Evolutionary conservation across 2,113 vertebrate species (phyloP), one percentile per base, ranked within the genome.

Genomic region (Copsychus sechellarum): DNA sequence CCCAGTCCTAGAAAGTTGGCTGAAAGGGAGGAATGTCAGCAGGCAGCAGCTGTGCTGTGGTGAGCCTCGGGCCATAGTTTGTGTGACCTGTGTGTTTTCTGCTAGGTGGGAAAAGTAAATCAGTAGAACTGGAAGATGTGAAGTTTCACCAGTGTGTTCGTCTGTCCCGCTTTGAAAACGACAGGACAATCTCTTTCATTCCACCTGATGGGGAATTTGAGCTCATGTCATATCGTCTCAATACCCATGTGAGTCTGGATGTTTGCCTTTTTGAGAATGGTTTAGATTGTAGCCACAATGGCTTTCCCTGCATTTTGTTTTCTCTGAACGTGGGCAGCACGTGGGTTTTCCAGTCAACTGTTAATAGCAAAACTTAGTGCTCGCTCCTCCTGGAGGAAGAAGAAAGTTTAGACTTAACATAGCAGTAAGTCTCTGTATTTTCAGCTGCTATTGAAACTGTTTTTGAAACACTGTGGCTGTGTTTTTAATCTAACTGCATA

Each of bases 141-240:
- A 99, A 99, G 93, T 99, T 99, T 65, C 98, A 99, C 95, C 99
- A 99, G 96, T 99, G 99, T 9, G 99, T 99, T 8, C 98, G 99
- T 34, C 98, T 99, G 26, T 99, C 98, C 43, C 98, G 99, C 94
- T 99, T 99, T 26, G 99, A 99, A 83, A 99, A 99, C 3, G 98
- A 99, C 95, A 97, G 99, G 90, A 99, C 99, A 5, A 99, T 99
- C 94, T 99, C 99, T 70, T 99, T 99, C 96, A 99, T 99, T 40
- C 99, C 99, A 0, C 99, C 98, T 0, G 99, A 99, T 4, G 99
- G 99, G 29, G 99, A 99, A 97, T 99, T 99, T 88, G 99, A 99
- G 74, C 98, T 99, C 93, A 99, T 99, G 99, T 99, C 98, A 0
- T 99, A 99, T 70, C 98, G 99, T 11, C 98, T 99, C 12, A 99